phyloP scores from a whole-genome alignment of 2,797 vertebrate genomes.

The Cyclura pinguis region DNA sequence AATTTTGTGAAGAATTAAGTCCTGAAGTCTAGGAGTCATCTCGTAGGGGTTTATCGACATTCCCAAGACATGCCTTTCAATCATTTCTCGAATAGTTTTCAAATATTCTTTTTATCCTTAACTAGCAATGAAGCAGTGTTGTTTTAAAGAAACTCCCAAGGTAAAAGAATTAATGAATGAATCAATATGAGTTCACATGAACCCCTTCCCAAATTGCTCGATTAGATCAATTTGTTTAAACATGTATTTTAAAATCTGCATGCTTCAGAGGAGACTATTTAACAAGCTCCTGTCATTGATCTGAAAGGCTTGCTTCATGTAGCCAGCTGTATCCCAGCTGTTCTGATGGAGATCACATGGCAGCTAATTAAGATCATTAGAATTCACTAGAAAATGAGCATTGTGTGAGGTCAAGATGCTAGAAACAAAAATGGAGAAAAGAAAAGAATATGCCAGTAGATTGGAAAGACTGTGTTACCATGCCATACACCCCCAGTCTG shows the following conservation, averaged over 20 bases:
- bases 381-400: constrained; percentile 37
- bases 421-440: constrained; percentile 45
- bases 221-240: too few relatives aligned
- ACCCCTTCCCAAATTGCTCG: too few relatives aligned
- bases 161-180: too few relatives aligned
- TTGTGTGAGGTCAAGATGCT: neutral
- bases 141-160: neutral
- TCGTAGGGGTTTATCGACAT: neutral
- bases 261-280: constrained; percentile 38
- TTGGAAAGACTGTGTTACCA: constrained; percentile 37
- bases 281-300: constrained; percentile 46
- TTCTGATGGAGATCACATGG: constrained; percentile 55
- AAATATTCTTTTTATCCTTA: too few relatives aligned
- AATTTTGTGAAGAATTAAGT: too few relatives aligned
- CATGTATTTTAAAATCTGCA: neutral
- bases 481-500: too few relatives aligned
- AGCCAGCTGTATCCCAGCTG: constrained; percentile 34
- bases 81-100: too few relatives aligned
- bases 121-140: neutral
- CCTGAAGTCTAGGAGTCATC: neutral
- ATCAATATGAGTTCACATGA: neutral
- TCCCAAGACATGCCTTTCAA: neutral
- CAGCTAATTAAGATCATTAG: constrained; percentile 67
- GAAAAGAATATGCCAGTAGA: constrained; percentile 56
- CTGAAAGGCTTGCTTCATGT: constrained; percentile 59